These are phyloP conservation scores for Dicrurus megarhynchus DNA, from an alignment of 2,113 vertebrate species.

Conservation along the genomic window DNA sequence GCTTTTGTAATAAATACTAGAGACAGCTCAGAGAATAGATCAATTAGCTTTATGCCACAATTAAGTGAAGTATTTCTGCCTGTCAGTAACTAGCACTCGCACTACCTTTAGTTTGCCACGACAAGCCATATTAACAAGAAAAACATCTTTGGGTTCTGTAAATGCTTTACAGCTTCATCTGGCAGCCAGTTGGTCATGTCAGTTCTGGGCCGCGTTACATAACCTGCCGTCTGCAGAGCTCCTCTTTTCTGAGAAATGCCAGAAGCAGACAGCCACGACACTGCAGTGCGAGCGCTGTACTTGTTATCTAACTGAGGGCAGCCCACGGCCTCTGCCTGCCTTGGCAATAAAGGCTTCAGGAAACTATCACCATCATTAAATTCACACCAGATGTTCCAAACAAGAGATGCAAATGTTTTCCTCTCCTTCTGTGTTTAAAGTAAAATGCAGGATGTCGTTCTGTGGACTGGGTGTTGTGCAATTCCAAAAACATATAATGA, in stretches of 20 bases:
- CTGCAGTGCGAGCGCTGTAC: background rate
- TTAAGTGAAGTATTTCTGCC: background rate
- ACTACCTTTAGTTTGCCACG: background rate
- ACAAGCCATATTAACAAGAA: background rate
- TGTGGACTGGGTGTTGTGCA: background rate
- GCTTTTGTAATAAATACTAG: background rate
- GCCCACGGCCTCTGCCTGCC: constrained; percentile 76
- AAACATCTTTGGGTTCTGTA: background rate
- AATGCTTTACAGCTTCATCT: background rate
- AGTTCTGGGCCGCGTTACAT: background rate
- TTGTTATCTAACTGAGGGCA: constrained; percentile 75
- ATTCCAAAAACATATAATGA: background rate
- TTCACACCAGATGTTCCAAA: constrained; percentile 85
- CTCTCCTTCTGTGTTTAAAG: constrained; percentile 68
- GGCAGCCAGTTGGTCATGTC: background rate
- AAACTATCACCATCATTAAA: constrained; percentile 83
- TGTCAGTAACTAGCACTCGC: background rate
- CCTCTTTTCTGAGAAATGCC: background rate
- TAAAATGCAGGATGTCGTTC: fast-evolving
- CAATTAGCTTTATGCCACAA: background rate
- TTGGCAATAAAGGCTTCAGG: constrained; percentile 80
- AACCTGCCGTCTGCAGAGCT: background rate
- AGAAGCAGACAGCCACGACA: background rate
- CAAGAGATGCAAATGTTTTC: constrained; percentile 80
- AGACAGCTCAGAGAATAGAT: background rate